Percentiles rank a stretch among this genome's conserved stretches.
Evolutionary conservation across 2,113 vertebrate species (phyloP).

Genomic region (Tetraodon nigroviridis): DNA sequence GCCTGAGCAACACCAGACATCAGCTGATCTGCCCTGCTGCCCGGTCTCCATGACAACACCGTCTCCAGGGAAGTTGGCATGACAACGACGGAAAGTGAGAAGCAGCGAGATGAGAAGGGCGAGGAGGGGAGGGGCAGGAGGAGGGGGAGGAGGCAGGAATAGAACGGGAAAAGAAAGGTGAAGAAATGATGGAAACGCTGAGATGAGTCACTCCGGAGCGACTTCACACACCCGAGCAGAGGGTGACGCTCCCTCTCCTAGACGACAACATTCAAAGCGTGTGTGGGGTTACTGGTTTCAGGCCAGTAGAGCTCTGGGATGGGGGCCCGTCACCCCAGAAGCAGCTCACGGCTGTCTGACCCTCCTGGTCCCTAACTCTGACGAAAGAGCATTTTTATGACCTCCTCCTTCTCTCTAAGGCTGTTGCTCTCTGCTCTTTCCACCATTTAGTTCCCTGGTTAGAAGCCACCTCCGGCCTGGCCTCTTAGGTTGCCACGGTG

Average conservation of each 20-base stretch:
- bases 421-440: neutral
- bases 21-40: slow-evolving; percentile 83
- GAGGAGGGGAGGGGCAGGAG: slow-evolving; percentile 4
- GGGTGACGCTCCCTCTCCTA: no score
- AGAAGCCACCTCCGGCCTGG: neutral
- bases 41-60: slow-evolving; percentile 87
- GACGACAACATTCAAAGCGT: no score
- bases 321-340: no score
- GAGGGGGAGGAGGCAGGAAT: slow-evolving; percentile 7
- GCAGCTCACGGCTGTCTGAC: no score
- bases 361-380: slow-evolving; percentile 36
- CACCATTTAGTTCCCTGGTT: neutral
- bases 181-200: neutral
- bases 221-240: no score
- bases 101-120: slow-evolving; percentile 4
- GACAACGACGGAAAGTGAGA: slow-evolving; percentile 65
- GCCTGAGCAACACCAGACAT: slow-evolving; percentile 75
- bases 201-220: no score
- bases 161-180: slow-evolving; percentile 4
- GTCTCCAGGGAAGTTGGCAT: slow-evolving; percentile 79
- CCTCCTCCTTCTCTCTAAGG: slow-evolving; percentile 1
- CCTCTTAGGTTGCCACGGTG: neutral
- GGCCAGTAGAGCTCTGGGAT: no score
- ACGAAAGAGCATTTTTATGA: slow-evolving; percentile 25
- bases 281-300: no score